A percentile compares a stretch with the other conserved stretches of the same genome.
Conservation (phyloP, 2,888 invertebrate species). For the Criorhina ranunculi region DNA sequence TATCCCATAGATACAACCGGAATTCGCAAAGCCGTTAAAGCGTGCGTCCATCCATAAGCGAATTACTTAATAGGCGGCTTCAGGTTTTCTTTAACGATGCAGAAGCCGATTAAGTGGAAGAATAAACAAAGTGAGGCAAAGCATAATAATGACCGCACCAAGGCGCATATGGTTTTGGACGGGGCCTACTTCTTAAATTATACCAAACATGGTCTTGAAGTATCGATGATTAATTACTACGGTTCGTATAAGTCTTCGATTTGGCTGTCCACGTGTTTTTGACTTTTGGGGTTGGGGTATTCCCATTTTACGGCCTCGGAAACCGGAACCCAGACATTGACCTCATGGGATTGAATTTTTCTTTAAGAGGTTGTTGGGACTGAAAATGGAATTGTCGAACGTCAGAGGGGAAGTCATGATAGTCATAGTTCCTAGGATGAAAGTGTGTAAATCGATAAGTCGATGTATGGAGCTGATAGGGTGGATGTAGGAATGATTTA, state of each 20-base stretch:
- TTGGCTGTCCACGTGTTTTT: slow-evolving; percentile 8
- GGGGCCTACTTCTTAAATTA: slow-evolving; percentile 1
- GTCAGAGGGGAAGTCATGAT: too few relatives aligned
- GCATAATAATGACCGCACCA: slow-evolving; percentile 25
- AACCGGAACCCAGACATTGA: slow-evolving; percentile 17
- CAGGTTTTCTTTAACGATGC: slow-evolving; percentile 19
- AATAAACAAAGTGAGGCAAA: slow-evolving; percentile 19
- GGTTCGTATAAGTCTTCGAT: not conserved
- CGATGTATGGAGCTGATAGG: too few relatives aligned
- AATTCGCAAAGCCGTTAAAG: slow-evolving; percentile 15
- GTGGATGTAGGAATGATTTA: too few relatives aligned
- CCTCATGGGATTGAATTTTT: not conserved
- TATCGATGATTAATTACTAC: slow-evolving; percentile 43
- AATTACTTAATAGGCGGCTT: slow-evolving; percentile 19
- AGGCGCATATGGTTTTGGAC: not conserved
- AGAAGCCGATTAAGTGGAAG: slow-evolving; percentile 38
- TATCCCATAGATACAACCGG: slow-evolving; percentile 30
- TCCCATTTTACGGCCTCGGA: slow-evolving; percentile 32
- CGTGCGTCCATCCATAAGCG: slow-evolving; percentile 7
- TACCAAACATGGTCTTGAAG: slow-evolving; percentile 31
- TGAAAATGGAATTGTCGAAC: too few relatives aligned
- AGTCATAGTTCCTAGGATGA: too few relatives aligned
- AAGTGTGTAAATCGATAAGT: too few relatives aligned
- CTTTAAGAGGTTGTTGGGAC: too few relatives aligned
- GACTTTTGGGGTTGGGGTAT: slow-evolving; percentile 11